Evolutionary conservation across 2,888 invertebrate genomes (phyloP).

Genomic region (Himalopsyche japonica): DNA sequence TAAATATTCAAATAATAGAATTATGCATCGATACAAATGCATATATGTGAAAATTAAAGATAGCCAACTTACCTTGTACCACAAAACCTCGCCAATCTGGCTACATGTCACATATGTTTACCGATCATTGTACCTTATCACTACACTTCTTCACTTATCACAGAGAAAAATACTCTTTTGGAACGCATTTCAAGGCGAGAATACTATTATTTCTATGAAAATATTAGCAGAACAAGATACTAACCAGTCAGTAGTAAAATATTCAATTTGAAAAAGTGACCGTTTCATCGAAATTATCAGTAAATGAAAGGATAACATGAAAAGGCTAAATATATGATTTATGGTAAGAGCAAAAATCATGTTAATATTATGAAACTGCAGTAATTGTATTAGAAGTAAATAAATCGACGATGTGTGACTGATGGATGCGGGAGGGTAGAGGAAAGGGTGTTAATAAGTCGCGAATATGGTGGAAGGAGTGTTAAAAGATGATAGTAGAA

Average conservation of each 20-base stretch:
- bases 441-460: neutral
- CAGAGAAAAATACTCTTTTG: neutral
- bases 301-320: conserved; percentile 6
- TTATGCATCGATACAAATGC: conserved; percentile 30
- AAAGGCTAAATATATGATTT: conserved; percentile 1
- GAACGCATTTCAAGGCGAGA: neutral
- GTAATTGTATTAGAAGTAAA: neutral
- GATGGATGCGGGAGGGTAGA: neutral
- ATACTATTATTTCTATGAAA: neutral
- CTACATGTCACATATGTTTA: conserved; percentile 4
- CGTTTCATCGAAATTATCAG: neutral
- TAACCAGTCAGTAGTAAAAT: neutral
- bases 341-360: neutral
- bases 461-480: neutral
- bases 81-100: conserved; percentile 27
- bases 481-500: neutral
- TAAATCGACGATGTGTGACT: neutral
- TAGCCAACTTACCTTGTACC: conserved; percentile 10
- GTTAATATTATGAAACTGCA: conserved; percentile 14
- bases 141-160: conserved; percentile 12
- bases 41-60: neutral
- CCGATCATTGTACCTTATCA: conserved; percentile 3
- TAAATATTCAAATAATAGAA: neutral
- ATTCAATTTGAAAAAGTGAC: neutral
- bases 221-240: neutral